Evolutionary conservation across 2,797 vertebrate genomes (phyloP), one percentile per base, ranked within the genome.

Genomic region (Brachyalestes nurse): DNA sequence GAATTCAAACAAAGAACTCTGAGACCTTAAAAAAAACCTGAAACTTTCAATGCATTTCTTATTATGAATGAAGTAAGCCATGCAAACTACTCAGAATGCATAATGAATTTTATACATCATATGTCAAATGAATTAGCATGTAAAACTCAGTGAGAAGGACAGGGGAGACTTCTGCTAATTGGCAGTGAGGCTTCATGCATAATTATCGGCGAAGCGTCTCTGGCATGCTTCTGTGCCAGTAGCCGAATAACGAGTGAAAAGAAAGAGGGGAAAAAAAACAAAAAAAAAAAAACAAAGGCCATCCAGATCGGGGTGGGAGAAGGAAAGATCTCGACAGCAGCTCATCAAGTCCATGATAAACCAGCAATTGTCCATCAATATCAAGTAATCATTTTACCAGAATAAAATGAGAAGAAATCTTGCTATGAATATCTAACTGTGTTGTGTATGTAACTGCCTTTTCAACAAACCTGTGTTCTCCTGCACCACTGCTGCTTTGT

Each of bases 21-120:
- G 2, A 49, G 42, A 72, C 65, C 60, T 82, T 71, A 82, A 78
- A 75, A 45, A 57, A 72, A 73, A 23, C 64, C 82, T 77, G 40
- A 84, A 89, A 90, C 85, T 87, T 91, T 79, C 85, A 88, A 90
- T 90, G 90, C 82, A 47, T 91, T 91, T 91, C 87, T 90, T 91
- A 92, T 91, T 91, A 92, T 89, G 93, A 93, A 92, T 89, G 91
- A 94, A 93, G 90, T 86, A 90, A 94, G 90, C 90, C 93, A 93
- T 93, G 92, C 91, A 93, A 93, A 93, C 91, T 91, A 93, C 90
- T 94, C 93, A 92, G 93, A 94, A 94, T 95, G 93, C 92, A 94
- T 95, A 95, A 95, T 94, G 92, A 93, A 94, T 94, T 93, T 93
- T 94, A 93, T 93, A 95, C 92, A 94, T 94, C 91, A 93, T 94